Evolutionary conservation across 2,113 vertebrate species (phyloP).

Genomic region (Cyphomyrus plagiostoma): DNA sequence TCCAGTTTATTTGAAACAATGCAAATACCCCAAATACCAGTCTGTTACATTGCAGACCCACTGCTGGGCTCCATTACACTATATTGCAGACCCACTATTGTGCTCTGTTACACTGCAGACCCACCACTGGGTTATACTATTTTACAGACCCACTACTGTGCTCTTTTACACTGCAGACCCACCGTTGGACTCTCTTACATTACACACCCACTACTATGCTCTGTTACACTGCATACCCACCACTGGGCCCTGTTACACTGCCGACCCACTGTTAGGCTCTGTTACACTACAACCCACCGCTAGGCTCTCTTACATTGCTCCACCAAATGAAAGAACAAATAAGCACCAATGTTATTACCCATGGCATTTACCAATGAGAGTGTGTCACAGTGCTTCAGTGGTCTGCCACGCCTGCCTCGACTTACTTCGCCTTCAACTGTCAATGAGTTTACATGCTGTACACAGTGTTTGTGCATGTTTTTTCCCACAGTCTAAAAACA

Average conservation of each 20-base stretch:
- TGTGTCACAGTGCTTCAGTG: neutral
- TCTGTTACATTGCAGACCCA: neutral
- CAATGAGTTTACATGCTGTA: neutral
- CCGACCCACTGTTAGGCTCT: neutral
- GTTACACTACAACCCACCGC: neutral
- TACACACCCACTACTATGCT: neutral
- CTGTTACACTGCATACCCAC: neutral
- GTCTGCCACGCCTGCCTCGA: neutral
- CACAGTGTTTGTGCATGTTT: neutral
- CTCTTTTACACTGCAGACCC: too few relatives aligned
- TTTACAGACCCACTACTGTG: neutral
- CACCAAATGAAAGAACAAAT: neutral
- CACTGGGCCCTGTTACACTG: too few relatives aligned
- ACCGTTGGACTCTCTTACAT: fast-evolving
- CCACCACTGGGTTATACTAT: fast-evolving
- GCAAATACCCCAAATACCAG: neutral
- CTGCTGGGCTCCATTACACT: neutral
- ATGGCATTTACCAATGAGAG: neutral
- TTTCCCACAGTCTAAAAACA: neutral
- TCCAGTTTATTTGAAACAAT: neutral
- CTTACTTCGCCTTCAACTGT: neutral
- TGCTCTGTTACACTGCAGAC: neutral
- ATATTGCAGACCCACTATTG: neutral
- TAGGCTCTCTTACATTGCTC: neutral
- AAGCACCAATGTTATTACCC: neutral